Conservation (phyloP, 2,113 vertebrate species). For the Plectropomus leopardus region DNA sequence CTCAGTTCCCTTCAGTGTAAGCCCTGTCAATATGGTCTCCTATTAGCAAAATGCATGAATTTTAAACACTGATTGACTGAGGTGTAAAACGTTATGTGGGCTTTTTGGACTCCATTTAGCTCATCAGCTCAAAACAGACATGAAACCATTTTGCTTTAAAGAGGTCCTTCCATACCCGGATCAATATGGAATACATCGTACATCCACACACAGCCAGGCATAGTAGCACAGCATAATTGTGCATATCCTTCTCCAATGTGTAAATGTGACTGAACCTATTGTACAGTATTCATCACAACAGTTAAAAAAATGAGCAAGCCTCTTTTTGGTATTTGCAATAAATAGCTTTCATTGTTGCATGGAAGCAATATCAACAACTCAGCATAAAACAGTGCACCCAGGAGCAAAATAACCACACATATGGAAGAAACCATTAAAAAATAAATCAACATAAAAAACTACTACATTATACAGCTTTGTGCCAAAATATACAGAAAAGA, state of each 20-base stretch:
- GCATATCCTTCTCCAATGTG: not conserved
- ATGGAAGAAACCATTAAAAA: slow-evolving; percentile 83
- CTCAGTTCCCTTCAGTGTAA: not conserved
- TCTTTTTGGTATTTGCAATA: slow-evolving; percentile 89
- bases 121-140: not conserved
- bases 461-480: slow-evolving; percentile 88
- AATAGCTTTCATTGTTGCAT: slow-evolving; percentile 90
- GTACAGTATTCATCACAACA: not conserved
- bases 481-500: slow-evolving; percentile 88
- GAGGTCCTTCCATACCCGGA: not conserved
- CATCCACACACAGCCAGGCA: not conserved
- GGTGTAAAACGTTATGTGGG: too few species aligned
- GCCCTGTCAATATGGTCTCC: not conserved
- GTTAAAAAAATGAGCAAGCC: slow-evolving; percentile 83
- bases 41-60: not conserved
- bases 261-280: slow-evolving; percentile 1
- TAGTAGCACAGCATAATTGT: not conserved
- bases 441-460: slow-evolving; percentile 80
- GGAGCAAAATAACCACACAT: slow-evolving; percentile 86
- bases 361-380: slow-evolving; percentile 90
- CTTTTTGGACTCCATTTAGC: not conserved
- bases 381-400: slow-evolving; percentile 92
- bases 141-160: not conserved
- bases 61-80: not conserved
- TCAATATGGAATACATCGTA: not conserved